phyloP scores from a whole-genome alignment of 2,113 vertebrate genomes.

The Bufo gargarizans region DNA sequence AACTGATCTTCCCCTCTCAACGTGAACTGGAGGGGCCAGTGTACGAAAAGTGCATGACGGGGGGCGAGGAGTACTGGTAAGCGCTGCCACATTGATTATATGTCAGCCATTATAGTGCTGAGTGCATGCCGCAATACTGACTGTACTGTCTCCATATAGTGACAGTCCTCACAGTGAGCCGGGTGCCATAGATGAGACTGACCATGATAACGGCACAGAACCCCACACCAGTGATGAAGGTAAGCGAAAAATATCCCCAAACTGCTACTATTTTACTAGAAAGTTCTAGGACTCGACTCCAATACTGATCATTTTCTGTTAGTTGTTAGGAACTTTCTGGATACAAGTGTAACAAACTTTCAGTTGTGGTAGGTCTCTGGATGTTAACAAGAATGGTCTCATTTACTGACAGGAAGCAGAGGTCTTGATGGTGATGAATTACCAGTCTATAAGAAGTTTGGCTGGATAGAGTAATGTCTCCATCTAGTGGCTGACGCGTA shows the following conservation, averaged over 20 bases:
- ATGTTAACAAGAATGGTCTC: background rate
- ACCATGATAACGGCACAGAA: slow-evolving; percentile 95
- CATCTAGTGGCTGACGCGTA: background rate
- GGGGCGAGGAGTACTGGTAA: slow-evolving; percentile 98
- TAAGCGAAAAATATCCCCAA: slow-evolving; percentile 68
- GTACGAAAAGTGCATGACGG: slow-evolving; percentile 98
- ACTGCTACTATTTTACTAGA: background rate
- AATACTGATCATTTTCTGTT: background rate
- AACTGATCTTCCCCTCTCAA: slow-evolving; percentile 90
- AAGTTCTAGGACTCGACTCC: background rate
- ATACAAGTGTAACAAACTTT: background rate
- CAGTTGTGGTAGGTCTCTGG: background rate
- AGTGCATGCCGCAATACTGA: background rate
- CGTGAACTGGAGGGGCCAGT: slow-evolving; percentile 92
- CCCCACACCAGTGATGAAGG: slow-evolving; percentile 97
- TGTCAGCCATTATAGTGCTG: too few relatives aligned
- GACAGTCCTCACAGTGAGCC: slow-evolving; percentile 98
- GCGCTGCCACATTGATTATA: background rate
- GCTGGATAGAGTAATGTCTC: background rate
- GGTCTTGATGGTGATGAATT: background rate
- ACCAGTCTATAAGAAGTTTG: too few relatives aligned
- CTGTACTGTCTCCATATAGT: slow-evolving; percentile 68
- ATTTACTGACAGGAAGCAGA: background rate
- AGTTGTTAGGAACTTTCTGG: background rate
- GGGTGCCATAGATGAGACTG: slow-evolving; percentile 91